A percentile compares a stretch with the other conserved stretches of the same genome.
Conservation (phyloP, 2,888 invertebrate genomes). For the Pachymerium ferrugineum region DNA sequence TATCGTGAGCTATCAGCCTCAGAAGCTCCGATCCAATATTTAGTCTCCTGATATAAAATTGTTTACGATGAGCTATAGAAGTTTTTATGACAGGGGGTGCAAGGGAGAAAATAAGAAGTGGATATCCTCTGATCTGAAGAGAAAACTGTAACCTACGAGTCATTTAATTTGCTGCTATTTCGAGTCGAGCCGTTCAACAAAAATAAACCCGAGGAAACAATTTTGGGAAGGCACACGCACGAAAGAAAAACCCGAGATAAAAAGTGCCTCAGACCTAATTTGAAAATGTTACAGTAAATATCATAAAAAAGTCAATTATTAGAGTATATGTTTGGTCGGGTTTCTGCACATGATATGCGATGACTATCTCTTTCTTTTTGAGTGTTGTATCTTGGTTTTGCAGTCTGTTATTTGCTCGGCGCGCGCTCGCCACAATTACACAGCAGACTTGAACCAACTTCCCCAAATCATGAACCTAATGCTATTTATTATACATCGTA, state of each 20-base stretch:
- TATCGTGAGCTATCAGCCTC: constrained; percentile 25
- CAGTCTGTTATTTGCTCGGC: constrained; percentile 20
- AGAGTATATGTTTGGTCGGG: neutral
- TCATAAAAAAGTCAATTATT: neutral
- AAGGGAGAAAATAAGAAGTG: neutral
- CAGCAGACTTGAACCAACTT: neutral
- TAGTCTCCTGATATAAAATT: constrained; percentile 17
- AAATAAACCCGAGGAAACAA: constrained; percentile 9
- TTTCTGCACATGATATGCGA: neutral
- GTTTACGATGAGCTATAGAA: constrained; percentile 19
- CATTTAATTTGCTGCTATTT: constrained; percentile 19
- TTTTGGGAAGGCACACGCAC: neutral
- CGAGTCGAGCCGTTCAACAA: neutral
- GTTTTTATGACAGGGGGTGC: neutral
- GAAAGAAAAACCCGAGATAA: neutral
- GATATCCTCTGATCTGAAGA: neutral
- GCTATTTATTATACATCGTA: constrained; percentile 27
- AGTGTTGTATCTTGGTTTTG: neutral
- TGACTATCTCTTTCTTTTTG: neutral
- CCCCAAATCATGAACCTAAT: constrained; percentile 14
- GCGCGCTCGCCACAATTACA: constrained; percentile 8
- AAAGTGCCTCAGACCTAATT: neutral
- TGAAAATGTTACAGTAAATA: neutral
- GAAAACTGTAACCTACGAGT: constrained; percentile 6
- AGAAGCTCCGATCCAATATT: constrained; percentile 15